Conservation (phyloP, 2,113 vertebrate species). For the Colistium nudipinnis region DNA sequence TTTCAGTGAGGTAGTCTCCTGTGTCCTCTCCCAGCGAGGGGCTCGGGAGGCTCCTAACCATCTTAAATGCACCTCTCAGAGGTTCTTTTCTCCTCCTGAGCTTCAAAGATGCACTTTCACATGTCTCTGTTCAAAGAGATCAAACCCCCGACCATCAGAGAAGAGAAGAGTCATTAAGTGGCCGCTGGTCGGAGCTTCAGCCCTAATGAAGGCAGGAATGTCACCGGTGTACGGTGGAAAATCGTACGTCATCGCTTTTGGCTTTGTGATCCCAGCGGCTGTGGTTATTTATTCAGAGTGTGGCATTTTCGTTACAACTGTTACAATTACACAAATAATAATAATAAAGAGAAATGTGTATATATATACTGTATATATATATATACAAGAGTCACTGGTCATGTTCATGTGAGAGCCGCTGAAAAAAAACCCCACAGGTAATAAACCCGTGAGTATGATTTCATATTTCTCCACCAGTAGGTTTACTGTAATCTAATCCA, state of each 20-base stretch:
- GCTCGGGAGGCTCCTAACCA: background rate
- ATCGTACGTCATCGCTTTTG: constrained; percentile 20
- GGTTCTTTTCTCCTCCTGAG: constrained; percentile 31
- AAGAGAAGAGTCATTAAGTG: constrained; percentile 14
- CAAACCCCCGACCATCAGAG: constrained; percentile 21
- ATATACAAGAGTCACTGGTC: too few relatives aligned
- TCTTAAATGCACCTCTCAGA: constrained; percentile 17
- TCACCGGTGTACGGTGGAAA: constrained; percentile 14
- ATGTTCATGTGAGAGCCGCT: too few relatives aligned
- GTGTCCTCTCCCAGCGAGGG: background rate
- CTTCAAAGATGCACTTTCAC: constrained; percentile 53
- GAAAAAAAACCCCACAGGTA: too few relatives aligned
- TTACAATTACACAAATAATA: too few relatives aligned
- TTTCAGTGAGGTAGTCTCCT: background rate
- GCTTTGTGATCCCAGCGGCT: constrained; percentile 8
- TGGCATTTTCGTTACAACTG: too few relatives aligned
- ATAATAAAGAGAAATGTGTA: too few relatives aligned
- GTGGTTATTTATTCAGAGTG: constrained; percentile 32
- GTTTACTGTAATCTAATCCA: constrained; percentile 41
- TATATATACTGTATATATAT: too few relatives aligned
- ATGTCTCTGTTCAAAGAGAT: constrained; percentile 52
- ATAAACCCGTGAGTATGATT: constrained; percentile 25
- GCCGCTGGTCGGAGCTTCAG: background rate
- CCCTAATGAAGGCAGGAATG: constrained; percentile 25
- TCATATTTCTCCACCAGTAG: constrained; percentile 11